A percentile compares a stretch with the other conserved stretches of the same genome.
Evolutionary conservation across 2,797 vertebrate species (phyloP).

Genomic region (Malurus splendens): DNA sequence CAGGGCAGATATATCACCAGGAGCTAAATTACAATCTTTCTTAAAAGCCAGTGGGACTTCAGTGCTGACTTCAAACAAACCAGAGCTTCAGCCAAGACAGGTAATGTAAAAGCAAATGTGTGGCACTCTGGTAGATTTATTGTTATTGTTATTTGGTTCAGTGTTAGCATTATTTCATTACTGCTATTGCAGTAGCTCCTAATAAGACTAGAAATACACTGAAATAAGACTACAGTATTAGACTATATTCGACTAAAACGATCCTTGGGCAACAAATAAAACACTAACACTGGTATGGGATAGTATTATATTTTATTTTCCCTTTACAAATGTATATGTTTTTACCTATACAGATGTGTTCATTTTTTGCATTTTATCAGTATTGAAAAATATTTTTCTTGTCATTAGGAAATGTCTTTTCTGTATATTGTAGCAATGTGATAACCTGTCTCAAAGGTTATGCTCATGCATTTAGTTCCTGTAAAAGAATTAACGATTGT

Average conservation of each 20-base stretch:
- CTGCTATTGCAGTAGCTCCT: neutral
- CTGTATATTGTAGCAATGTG: neutral
- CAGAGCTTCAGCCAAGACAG: neutral
- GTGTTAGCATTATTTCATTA: neutral
- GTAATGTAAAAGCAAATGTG: neutral
- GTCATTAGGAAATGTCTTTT: neutral
- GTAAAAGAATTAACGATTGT: neutral
- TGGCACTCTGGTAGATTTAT: neutral
- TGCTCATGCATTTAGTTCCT: neutral
- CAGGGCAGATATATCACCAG: neutral
- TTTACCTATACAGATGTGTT: neutral
- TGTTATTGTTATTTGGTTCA: neutral
- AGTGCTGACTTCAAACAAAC: neutral
- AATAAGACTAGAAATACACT: neutral
- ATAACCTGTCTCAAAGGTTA: neutral
- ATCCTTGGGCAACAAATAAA: neutral
- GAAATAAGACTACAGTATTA: neutral
- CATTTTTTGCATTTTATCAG: neutral
- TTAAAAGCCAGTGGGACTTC: neutral
- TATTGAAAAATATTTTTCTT: neutral
- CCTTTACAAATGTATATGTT: neutral
- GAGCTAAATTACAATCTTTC: neutral
- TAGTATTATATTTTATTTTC: neutral
- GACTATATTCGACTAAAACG: neutral
- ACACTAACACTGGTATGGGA: neutral